Base-by-base conservation (phyloP, 2,113 vertebrate genomes). In the Eublepharis macularius region DNA sequence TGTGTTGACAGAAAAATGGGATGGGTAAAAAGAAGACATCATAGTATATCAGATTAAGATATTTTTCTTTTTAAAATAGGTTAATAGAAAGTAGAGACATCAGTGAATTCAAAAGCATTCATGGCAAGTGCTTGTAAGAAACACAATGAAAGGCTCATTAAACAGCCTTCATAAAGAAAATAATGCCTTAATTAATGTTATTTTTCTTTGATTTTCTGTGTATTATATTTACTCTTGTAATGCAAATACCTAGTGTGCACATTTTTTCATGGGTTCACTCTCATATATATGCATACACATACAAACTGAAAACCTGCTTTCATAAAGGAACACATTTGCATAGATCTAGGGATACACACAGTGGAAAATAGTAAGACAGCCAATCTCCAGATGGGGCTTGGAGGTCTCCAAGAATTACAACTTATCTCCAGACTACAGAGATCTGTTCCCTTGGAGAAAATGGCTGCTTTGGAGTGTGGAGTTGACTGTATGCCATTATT, bases 61-160 rank as follows among this genome's bases (percentile, higher is more conserved):
- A 11, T 88, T 87, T 86, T 45, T 83, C 54, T 83, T 36, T 84
- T 86, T 66, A 85, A 88, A 87, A 90, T 80, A 68, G 34, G 24
- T 43, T 89, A 76, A 81, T 89, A 73, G 57, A 77, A 69, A 63
- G 34, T 68, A 70, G 77, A 65, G 81, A 84, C 78, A 76, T 82
- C 86, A 81, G 66, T 86, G 82, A 93, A 83, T 87, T 84, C 63
- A 80, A 77, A 87, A 92, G 91, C 87, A 72, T 77, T 76, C 47
- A 76, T 77, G 80, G 84, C 66, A 79, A 82, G 76, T 73, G 84
- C 36, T 36, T 63, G 76, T 34, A 45, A 34, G 39, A 21, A 83
- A 83, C 45, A n/a, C 43, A 6, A 63, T 63, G 39, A 63, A 16
- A 63, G 21, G 51, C 57, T 75, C 41, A 60, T 74, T 83, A 83